Evolutionary conservation across 2,888 invertebrate genomes (phyloP), one percentile per base, ranked within the genome.

Genomic region (Callyntrura guangdongensis): DNA sequence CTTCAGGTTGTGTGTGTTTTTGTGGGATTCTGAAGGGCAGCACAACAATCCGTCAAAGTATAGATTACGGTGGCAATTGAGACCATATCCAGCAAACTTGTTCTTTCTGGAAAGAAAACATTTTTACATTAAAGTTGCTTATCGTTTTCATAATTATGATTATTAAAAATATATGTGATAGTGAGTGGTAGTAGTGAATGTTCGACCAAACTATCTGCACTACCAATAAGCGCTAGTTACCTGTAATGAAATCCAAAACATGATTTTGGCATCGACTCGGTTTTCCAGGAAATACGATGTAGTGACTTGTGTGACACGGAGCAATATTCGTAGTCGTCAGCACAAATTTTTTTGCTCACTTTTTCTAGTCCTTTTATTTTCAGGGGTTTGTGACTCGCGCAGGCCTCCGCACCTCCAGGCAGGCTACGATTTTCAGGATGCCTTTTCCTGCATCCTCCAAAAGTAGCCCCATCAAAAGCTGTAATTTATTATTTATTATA

Each of bases 21-120:
- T 91, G 22, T 67, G 53, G 14, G 67, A 59, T 5, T 20, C 22
- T 0, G 53, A 36, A 2, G 93, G 93, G 64, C 93, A 93, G 86
- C 93, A 93, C 1, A 93, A 64, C 6, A 93, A 69, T 47, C 93
- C 93, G 53, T 93, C 92, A 77, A 90, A 93, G 89, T 93, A 93
- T 1, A 92, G 82, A 87, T 92, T 92, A 0, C 88, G 83, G 56
- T 92, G 92, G 79, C 93, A 93, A 53, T 92, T 91, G 22, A 89
- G 86, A 8, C 93, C 93, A 47, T 93, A 93, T 61, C 93, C 93
- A 49, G 93, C 93, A 25, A 92, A 91, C 61, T 93, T 93, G 36
- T 91, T 77, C 72, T 93, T 93, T 59, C 92, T 92, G 67, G 14
- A n/a, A 86, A n/a, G n/a, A 17, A 14, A 56, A 11, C 3, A 56